Conservation (phyloP, 2,797 vertebrate genomes). For the Muraenolepis orangiensis region DNA sequence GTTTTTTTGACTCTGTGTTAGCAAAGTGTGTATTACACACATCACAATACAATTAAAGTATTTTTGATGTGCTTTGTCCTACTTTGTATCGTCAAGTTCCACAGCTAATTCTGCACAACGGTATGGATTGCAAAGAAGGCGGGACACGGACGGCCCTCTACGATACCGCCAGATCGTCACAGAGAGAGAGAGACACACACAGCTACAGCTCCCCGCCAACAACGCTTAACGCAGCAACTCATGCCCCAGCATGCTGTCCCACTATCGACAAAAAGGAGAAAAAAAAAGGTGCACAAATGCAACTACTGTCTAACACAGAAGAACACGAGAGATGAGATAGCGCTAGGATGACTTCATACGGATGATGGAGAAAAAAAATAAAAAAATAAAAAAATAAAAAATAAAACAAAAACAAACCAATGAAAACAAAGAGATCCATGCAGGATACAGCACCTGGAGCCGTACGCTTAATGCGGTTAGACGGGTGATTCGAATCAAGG, state of each 20-base stretch:
- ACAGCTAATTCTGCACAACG: constrained; percentile 43
- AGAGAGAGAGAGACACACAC: constrained; percentile 46
- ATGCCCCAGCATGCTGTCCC: constrained; percentile 71
- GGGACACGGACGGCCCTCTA: too few relatives aligned
- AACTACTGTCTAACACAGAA: constrained; percentile 66
- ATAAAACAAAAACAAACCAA: too few relatives aligned
- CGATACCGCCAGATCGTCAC: constrained; percentile 17
- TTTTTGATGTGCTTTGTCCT: constrained; percentile 6
- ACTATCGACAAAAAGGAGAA: constrained; percentile 42
- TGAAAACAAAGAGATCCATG: too few relatives aligned
- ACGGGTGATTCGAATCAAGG: constrained; percentile 75
- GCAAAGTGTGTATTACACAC: too few relatives aligned
- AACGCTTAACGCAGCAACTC: constrained; percentile 63
- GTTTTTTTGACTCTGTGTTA: too few relatives aligned
- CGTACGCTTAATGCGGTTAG: constrained; percentile 73
- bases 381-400: constrained; percentile 35
- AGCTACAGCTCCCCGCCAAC: constrained; percentile 42
- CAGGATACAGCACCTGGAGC: constrained; percentile 68
- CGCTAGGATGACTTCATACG: constrained; percentile 66
- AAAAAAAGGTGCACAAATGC: constrained; percentile 62
- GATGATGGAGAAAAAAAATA: constrained; percentile 42
- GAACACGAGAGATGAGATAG: constrained; percentile 63
- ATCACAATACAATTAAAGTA: not conserved
- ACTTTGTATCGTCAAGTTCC: constrained; percentile 7
- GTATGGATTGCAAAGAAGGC: constrained; percentile 30